Evolutionary conservation across 2,888 invertebrate genomes (phyloP).

Genomic region (Dolichomitus sp.): DNA sequence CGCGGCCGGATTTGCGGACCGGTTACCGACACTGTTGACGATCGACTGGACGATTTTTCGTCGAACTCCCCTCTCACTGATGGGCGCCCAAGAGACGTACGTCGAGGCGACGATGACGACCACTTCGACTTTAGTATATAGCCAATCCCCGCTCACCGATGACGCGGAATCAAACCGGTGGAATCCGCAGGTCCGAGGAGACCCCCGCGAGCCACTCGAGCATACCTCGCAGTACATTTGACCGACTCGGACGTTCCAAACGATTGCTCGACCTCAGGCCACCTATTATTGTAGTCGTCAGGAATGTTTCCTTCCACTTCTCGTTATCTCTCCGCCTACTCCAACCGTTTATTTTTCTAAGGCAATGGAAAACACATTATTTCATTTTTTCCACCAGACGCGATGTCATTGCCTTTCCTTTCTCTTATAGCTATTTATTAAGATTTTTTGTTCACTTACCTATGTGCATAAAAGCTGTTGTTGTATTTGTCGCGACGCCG

Average conservation of each 20-base stretch:
- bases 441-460: conserved; percentile 27
- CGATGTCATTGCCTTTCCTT: background rate
- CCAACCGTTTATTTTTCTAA: background rate
- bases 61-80: conserved; percentile 41
- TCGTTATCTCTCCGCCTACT: background rate
- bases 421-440: background rate
- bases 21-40: conserved; percentile 69
- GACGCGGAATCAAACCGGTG: conserved; percentile 55
- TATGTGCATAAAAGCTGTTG: background rate
- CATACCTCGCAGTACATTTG: conserved; percentile 17
- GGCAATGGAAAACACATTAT: background rate
- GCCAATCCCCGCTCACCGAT: conserved; percentile 49
- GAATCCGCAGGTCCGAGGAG: conserved; percentile 48
- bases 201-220: conserved; percentile 17
- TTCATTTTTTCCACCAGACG: background rate
- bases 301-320: conserved; percentile 1
- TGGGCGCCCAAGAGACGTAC: conserved; percentile 8
- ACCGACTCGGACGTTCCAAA: conserved; percentile 9
- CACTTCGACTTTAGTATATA: conserved; percentile 30
- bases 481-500: background rate
- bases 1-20: conserved; percentile 60
- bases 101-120: conserved; percentile 52
- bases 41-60: conserved; percentile 69
- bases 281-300: background rate
- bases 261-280: conserved; percentile 1